Percentiles rank a stretch among this genome's conserved stretches.
These are phyloP conservation scores for Nezara viridula DNA, from an alignment of 2,888 invertebrate genomes.

Conservation along the genomic window DNA sequence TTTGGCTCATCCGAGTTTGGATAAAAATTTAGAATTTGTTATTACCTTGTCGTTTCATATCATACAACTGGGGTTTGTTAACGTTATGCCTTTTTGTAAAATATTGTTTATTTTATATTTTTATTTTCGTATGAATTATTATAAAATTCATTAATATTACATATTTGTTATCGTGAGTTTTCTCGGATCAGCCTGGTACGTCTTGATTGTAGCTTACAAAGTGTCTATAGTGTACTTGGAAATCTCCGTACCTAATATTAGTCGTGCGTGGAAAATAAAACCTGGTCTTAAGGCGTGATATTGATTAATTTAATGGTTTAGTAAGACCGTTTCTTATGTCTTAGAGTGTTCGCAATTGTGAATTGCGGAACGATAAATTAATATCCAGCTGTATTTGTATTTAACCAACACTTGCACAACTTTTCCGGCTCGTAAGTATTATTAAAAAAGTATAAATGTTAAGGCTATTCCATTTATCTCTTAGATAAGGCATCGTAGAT, in stretches of 20 bases:
- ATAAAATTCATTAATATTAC: no score
- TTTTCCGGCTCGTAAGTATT: background rate
- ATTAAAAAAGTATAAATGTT: conserved; percentile 22
- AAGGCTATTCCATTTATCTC: conserved; percentile 3
- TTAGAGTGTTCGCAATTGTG: background rate
- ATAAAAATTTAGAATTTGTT: no score
- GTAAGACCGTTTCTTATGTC: background rate
- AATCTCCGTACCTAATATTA: background rate
- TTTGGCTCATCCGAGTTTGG: no score
- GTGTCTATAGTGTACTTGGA: background rate
- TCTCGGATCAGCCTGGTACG: no score
- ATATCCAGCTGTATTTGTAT: background rate
- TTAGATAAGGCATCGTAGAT: background rate
- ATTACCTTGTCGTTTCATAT: no score
- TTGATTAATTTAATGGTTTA: background rate
- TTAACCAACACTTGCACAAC: background rate
- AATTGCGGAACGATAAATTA: background rate
- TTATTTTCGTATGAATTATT: no score
- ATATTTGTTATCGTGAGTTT: no score
- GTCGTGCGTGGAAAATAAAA: background rate
- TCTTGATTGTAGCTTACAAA: no score
- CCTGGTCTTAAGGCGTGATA: background rate
- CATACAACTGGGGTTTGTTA: no score
- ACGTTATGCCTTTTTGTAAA: no score
- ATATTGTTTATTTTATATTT: no score